Evolutionary conservation across 2,888 invertebrate species (phyloP), one percentile per base, ranked within the genome.

Genomic region (Tubulanus polymorphus): DNA sequence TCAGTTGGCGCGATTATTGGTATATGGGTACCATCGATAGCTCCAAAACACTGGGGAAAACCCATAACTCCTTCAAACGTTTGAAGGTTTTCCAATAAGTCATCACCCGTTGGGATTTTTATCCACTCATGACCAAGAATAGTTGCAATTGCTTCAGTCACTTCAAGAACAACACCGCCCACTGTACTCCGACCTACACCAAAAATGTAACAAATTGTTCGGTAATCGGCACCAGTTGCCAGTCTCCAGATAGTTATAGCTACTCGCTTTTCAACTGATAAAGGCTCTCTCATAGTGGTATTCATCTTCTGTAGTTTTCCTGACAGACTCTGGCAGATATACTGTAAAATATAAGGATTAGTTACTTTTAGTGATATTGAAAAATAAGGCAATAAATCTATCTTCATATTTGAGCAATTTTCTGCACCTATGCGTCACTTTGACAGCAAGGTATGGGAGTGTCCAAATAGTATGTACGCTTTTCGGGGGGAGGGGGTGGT

Each of bases 1-100:
- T 56, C 26, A n/a, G 18, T 2, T 20, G 54, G 56, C 3, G 51
- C 54, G 12, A 53, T 27, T 26, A 56, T 59, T 5, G 50, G 50
- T 25, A 61, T 49, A 37, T 56, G 61, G 10, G 54, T 53, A 15
- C 53, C 56, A 59, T 59, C 59, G 27, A 60, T 51, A n/a, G 55
- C 60, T 15, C 60, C 55, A 12, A 50, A 50, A 53, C 53, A 49
- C n/a, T 55, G 58, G 28, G 53, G 51, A 47, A 58, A 60, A 30
- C 54, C 35, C 48, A 48, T 56, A 37, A 26, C 26, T 18, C 18
- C 30, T 26, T 48, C 30, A 45, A 47, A 59, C n/a, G 41, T 29
- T 27, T 46, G 25, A 25, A 56, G 29, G n/a, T 53, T 27, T 20
- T 37, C 45, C 12, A 29, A 15, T 28, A 56, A 18, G 15, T 48